Evolutionary conservation across 2,113 vertebrate species (phyloP).

Genomic region (Daubentonia madagascariensis): DNA sequence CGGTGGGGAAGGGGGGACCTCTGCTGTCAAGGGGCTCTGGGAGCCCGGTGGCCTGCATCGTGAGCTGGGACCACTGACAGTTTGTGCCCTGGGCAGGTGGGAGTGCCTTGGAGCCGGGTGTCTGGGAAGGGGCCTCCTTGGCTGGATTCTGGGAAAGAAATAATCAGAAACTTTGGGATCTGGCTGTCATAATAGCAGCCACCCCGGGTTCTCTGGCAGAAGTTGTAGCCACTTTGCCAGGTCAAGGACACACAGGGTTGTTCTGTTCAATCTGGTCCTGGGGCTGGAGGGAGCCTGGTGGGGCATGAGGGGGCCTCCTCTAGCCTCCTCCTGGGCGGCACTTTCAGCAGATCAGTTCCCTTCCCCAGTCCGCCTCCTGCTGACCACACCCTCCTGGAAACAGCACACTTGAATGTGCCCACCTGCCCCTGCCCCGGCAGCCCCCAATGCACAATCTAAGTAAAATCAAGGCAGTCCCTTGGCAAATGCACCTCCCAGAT

Average conservation of each 20-base stretch:
- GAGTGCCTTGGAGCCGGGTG: neutral
- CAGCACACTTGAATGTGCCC: neutral
- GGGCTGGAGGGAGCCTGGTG: neutral
- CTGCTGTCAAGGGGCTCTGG: neutral
- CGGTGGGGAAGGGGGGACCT: neutral
- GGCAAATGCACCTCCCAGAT: neutral
- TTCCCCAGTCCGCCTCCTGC: neutral
- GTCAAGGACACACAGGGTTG: neutral
- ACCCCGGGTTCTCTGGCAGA: neutral
- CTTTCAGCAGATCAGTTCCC: too few relatives aligned
- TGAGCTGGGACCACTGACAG: rapidly evolving
- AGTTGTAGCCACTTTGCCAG: neutral
- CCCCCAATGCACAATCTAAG: rapidly evolving
- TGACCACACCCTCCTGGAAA: neutral
- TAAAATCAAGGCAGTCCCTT: neutral
- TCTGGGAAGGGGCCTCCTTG: neutral
- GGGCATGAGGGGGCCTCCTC: neutral
- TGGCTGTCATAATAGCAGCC: neutral
- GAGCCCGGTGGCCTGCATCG: neutral
- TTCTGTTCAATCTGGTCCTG: too few relatives aligned
- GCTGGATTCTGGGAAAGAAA: conserved; percentile 1
- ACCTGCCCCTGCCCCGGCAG: neutral
- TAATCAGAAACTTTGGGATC: neutral
- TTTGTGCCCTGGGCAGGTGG: neutral
- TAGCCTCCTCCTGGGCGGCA: neutral